Base-by-base conservation (phyloP, 1,140 invertebrate species). In the Tetramorium parvispinum region DNA sequence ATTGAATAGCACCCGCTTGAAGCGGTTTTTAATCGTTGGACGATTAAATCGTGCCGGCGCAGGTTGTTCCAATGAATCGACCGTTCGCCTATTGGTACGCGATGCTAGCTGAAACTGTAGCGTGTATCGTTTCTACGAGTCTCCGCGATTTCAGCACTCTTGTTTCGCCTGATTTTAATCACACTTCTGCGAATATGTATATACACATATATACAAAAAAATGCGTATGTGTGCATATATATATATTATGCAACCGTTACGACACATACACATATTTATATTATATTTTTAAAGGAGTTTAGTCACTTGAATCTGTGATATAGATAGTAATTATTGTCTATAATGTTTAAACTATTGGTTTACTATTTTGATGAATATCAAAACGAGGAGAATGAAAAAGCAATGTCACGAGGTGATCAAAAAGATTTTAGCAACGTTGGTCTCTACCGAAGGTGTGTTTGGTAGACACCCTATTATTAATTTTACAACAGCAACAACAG, bases 221-320 rank as follows among this genome's bases (percentile, higher is more conserved):
- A 40, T 21, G 88, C 89, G 92, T 90, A 53, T n/a, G 51, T 16
- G 16, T 89, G 89, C 87, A 88, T 53, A n/a, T 59, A 57, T 83
- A 89, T 89, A 87, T 87, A 90, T 89, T 87, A 87, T 90, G 89
- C 91, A 57, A 18, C 61, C 93, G 94, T 94, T 88, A 92, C 11
- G 61, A 87, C 46, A 59, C 88, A 89, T 87, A 91, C 68, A 88
- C 92, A 94, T 95, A 94, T 95, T 95, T 95, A 94, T 95, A 94
- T 94, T 95, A 95, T 95, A 95, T 95, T 95, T 95, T 95, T 95
- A 94, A 95, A 95, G 93, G 91, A 94, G 93, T 95, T 95, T 95
- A 95, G 95, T 95, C 95, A 95, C 94, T 95, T 95, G 94, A 88
- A 95, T 95, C 95, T 95, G 95, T 95, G 95, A 95, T 95, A 95